Base-by-base conservation (phyloP, 2,797 vertebrate species). In the Philypnodon macrostomus region DNA sequence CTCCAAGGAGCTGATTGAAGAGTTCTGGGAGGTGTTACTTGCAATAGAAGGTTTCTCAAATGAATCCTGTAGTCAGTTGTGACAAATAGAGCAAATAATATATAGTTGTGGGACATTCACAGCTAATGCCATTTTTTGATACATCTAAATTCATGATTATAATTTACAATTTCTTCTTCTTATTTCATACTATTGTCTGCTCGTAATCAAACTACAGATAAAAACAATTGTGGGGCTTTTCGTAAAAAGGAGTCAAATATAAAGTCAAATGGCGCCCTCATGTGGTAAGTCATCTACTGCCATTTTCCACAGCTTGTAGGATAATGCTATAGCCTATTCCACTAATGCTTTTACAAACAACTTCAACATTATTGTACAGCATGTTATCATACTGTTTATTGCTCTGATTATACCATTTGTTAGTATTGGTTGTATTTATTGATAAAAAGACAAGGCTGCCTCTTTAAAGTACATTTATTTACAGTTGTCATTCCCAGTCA, bases 401-500 rank as follows among this genome's bases (percentile, higher is more conserved):
- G 30, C 12, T 31, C 12, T 4, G 12, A 11, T 10, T 31, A n/a
- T 31, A 11, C 8, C n/a, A n/a, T 31, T 31, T 10, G 9, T 10
- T 31, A 7, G 12, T 11, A 19, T n/a, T 31, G n/a, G 27, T 24
- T 24, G 32, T 8, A 60, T 52, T 40, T 52, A 76, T 65, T n/a
- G n/a, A n/a, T n/a, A n/a, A 27, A 78, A 79, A 53, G 63, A 85
- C 80, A 83, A 74, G 11, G 47, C 6, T 23, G 42, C 32, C 65
- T 81, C 50, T 81, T 78, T 55, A 72, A 62, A 82, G 67, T 60
- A 73, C 18, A 71, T 91, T 92, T 92, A 91, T 92, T 91, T 90
- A 91, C 90, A 91, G 73, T 61, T 79, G 75, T 89, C 87, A 87
- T 78, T 81, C n/a, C n/a, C n/a, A n/a, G n/a, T n/a, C n/a, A n/a